A percentile compares a stretch with the other conserved stretches of the same genome.
These are phyloP conservation scores for Chitala chitala DNA, from an alignment of 2,113 vertebrate genomes.

Conservation along the genomic window DNA sequence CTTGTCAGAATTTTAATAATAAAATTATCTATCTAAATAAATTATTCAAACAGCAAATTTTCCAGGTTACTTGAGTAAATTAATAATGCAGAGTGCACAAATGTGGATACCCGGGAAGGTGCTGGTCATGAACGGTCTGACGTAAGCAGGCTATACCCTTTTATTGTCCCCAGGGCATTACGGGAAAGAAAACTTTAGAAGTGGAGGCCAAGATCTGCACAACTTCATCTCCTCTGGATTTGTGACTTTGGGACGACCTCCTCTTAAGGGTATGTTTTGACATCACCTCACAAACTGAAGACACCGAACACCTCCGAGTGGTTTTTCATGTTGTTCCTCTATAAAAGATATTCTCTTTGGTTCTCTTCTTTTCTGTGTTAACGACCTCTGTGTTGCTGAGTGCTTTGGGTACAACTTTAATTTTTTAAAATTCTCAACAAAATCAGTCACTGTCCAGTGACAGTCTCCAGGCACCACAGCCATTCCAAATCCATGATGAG, in stretches of 20 bases:
- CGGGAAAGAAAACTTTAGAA: constrained; percentile 84
- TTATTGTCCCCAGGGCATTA: constrained; percentile 71
- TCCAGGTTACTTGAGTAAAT: constrained; percentile 1
- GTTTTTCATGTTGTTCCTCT: background rate
- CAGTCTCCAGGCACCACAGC: too few relatives aligned
- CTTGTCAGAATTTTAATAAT: too few relatives aligned
- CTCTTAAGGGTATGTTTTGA: constrained; percentile 79
- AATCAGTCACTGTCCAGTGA: background rate
- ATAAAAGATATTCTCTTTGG: too few relatives aligned
- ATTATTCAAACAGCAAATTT: background rate
- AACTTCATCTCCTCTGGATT: constrained; percentile 98
- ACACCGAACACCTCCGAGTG: background rate
- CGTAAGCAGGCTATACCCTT: background rate
- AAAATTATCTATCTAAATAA: too few relatives aligned
- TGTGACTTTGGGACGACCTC: constrained; percentile 89
- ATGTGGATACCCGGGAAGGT: background rate
- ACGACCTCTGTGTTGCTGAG: background rate
- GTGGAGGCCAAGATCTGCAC: constrained; percentile 86
- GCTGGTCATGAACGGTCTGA: constrained; percentile 10
- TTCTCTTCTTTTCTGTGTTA: background rate
- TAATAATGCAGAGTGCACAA: background rate
- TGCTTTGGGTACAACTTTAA: background rate
- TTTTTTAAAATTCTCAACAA: background rate
- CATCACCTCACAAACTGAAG: background rate
- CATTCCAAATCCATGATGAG: background rate